A percentile compares a stretch with the other conserved stretches of the same genome.
phyloP scores from a whole-genome alignment of 2,113 vertebrate species.

The Cyphomyrus discorhynchus region DNA sequence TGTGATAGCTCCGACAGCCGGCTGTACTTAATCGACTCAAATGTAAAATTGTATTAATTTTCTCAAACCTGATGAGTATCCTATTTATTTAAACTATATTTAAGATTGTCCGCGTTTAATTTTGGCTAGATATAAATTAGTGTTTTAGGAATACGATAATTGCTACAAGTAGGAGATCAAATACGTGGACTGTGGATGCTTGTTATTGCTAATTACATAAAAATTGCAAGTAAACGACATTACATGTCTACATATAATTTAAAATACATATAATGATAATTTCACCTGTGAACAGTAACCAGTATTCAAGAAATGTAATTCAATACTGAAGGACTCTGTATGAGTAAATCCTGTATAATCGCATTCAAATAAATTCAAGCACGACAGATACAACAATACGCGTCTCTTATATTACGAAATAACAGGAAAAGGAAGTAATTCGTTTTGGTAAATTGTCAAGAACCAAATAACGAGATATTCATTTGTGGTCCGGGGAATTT shows the following conservation, averaged over 20 bases:
- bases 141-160: neutral
- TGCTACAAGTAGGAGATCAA: neutral
- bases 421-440: neutral
- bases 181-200: neutral
- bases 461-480: neutral
- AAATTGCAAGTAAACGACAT: neutral
- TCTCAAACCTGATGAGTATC: neutral
- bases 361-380: neutral
- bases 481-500: neutral
- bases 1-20: neutral
- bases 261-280: neutral
- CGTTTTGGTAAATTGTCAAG: neutral
- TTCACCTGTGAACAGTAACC: neutral
- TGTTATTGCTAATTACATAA: neutral
- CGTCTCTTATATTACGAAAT: neutral
- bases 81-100: neutral
- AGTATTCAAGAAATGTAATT: neutral
- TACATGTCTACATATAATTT: neutral
- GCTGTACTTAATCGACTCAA: neutral
- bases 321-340: neutral
- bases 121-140: neutral
- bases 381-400: neutral
- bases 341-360: neutral
- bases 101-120: neutral
- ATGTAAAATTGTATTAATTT: neutral